Evolutionary conservation across 2,797 vertebrate genomes (phyloP).

Genomic region (Sciurus carolinensis): DNA sequence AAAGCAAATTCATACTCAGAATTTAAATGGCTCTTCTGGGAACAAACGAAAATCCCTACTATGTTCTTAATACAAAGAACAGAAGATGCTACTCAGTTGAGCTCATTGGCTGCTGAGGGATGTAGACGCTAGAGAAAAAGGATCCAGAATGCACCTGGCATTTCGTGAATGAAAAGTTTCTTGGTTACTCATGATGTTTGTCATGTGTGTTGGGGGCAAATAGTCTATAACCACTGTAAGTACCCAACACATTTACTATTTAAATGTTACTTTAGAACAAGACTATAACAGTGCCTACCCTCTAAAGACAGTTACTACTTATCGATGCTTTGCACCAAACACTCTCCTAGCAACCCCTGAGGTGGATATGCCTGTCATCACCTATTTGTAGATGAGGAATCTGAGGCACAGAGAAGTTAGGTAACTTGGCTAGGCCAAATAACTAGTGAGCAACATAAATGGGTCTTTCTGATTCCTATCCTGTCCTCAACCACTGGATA

Average conservation of each 20-base stretch:
- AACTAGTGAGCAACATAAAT: background rate
- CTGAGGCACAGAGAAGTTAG: background rate
- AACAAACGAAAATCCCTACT: constrained; percentile 27
- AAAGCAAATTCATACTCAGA: constrained; percentile 36
- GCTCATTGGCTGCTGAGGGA: background rate
- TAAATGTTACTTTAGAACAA: background rate
- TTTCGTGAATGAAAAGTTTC: background rate
- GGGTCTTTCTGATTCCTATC: background rate
- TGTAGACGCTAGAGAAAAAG: background rate
- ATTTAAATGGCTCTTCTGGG: background rate
- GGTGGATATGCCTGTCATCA: background rate
- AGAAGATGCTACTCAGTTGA: background rate
- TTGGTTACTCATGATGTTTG: background rate
- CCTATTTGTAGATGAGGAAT: background rate
- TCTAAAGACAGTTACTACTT: background rate
- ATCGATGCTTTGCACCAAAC: background rate
- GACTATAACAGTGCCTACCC: background rate
- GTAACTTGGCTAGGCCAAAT: background rate
- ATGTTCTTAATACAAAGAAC: constrained; percentile 20
- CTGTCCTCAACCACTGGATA: background rate
- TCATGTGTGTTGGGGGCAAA: fast-evolving
- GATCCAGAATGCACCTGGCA: background rate
- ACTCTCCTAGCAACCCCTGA: background rate
- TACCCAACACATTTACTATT: background rate
- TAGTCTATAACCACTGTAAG: too few relatives aligned